Conservation (phyloP, 2,797 vertebrate genomes). For the Discoglossus pictus region DNA sequence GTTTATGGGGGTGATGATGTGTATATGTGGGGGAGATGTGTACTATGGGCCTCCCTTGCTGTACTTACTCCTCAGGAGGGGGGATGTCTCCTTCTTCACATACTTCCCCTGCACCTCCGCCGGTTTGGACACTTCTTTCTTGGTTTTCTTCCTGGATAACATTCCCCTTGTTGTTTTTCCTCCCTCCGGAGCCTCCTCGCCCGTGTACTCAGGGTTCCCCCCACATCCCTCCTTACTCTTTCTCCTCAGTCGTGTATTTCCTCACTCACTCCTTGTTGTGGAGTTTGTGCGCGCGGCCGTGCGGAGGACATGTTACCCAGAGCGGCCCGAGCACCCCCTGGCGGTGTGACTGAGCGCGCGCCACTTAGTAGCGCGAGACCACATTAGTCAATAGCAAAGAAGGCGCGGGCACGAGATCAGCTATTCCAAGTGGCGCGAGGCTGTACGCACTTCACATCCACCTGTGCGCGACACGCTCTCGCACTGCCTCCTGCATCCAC, state of each 20-base stretch:
- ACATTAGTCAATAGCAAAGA: no score
- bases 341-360: background rate
- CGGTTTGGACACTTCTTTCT: conserved; percentile 92
- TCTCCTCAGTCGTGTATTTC: conserved; percentile 2
- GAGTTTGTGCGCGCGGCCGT: background rate
- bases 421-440: no score
- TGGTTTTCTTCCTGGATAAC: conserved; percentile 96
- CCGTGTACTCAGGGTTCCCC: background rate
- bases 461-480: no score
- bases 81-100: conserved; percentile 97
- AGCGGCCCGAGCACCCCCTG: conserved; percentile 22
- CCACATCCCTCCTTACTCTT: conserved; percentile 4
- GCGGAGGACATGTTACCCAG: background rate
- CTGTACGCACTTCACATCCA: background rate
- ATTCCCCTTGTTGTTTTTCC: conserved; percentile 75
- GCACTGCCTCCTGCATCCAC: background rate
- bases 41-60: background rate
- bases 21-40: no score
- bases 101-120: conserved; percentile 96
- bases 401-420: no score
- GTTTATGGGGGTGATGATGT: no score
- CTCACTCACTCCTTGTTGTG: conserved; percentile 21
- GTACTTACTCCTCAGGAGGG: conserved; percentile 86
- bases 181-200: conserved; percentile 32
- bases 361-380: background rate